Evolutionary conservation across 2,113 vertebrate genomes (phyloP).

Genomic region (Rhabdornis inornatus): DNA sequence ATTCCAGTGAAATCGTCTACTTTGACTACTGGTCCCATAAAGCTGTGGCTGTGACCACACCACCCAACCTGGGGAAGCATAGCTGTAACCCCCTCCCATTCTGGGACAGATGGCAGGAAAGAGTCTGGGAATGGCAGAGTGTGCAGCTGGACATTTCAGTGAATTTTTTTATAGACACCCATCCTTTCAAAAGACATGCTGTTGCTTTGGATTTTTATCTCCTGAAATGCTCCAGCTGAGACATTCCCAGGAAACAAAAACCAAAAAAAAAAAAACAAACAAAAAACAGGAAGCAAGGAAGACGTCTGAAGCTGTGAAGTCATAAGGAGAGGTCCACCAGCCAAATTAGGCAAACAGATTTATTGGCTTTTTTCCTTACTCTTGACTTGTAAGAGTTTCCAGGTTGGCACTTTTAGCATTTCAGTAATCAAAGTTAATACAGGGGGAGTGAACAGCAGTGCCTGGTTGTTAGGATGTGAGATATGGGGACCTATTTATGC

Average conservation of each 20-base stretch:
- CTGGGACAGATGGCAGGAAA: neutral
- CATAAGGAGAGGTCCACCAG: neutral
- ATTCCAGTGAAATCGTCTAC: neutral
- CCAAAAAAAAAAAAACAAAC: neutral
- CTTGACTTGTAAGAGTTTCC: neutral
- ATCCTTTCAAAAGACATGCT: neutral
- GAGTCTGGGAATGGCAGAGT: neutral
- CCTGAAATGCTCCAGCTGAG: neutral
- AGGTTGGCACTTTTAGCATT: neutral
- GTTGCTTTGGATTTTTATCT: neutral
- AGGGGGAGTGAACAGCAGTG: neutral
- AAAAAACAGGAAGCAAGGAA: neutral
- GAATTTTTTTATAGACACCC: neutral
- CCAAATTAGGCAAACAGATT: neutral
- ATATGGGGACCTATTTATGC: neutral
- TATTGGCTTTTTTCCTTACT: neutral
- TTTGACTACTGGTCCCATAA: neutral
- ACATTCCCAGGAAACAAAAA: neutral
- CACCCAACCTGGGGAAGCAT: neutral
- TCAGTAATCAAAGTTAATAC: neutral
- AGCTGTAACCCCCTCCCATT: fast-evolving
- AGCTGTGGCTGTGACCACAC: neutral
- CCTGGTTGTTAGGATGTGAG: neutral
- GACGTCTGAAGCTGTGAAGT: neutral
- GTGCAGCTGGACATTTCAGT: neutral